Conservation (phyloP, 2,797 vertebrate species). For the Coendou prehensilis region DNA sequence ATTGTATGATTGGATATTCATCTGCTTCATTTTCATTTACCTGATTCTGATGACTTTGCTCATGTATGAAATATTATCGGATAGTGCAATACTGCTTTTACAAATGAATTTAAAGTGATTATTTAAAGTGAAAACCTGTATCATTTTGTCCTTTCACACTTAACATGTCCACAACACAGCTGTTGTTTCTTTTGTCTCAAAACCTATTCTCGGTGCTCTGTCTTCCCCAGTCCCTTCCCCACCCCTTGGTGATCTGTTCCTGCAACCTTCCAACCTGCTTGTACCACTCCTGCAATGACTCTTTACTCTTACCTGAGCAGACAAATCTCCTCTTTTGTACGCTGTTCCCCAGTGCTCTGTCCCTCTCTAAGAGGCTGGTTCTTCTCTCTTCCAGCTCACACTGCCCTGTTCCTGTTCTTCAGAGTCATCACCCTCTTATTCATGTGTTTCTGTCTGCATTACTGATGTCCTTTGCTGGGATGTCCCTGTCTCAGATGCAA, state of each 20-base stretch:
- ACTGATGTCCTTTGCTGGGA: neutral
- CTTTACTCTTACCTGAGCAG: neutral
- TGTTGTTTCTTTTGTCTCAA: neutral
- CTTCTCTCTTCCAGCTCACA: neutral
- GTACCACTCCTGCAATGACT: neutral
- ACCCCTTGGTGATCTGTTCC: fast-evolving
- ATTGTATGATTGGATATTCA: neutral
- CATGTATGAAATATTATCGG: neutral
- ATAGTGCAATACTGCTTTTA: neutral
- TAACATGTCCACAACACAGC: neutral
- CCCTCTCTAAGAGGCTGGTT: neutral
- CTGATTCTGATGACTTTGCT: neutral
- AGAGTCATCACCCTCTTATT: neutral
- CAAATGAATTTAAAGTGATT: conserved; percentile 29
- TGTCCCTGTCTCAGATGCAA: neutral
- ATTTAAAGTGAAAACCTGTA: neutral
- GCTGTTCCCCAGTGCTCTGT: neutral
- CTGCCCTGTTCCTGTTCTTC: neutral
- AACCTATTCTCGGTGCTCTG: neutral
- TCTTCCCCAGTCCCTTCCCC: neutral
- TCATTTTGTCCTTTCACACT: neutral
- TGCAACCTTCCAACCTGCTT: neutral
- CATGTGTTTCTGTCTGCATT: neutral
- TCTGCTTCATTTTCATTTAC: neutral
- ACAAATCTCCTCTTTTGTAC: neutral